These are phyloP conservation scores for Ceyx melanurus DNA, from an alignment of 2,113 vertebrate species.

Conservation along the genomic window DNA sequence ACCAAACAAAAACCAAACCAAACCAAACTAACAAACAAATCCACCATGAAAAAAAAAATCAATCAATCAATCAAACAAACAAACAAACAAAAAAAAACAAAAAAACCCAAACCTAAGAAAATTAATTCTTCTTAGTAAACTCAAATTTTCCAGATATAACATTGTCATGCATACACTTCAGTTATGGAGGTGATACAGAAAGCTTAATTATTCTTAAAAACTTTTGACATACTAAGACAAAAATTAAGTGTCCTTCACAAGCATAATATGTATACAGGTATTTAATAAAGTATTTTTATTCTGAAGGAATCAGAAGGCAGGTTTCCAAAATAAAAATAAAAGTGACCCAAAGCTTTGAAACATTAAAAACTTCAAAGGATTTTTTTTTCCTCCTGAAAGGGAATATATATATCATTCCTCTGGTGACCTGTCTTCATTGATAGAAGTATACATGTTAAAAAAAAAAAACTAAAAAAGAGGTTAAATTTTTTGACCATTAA, in stretches of 20 bases:
- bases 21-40: too few species aligned
- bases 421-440: neutral
- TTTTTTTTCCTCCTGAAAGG: neutral
- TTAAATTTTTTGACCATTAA: neutral
- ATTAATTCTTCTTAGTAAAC: too few species aligned
- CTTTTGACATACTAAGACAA: neutral
- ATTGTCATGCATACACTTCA: too few species aligned
- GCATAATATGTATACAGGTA: neutral
- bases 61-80: too few species aligned
- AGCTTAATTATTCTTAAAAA: neutral
- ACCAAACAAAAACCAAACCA: neutral
- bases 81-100: too few species aligned
- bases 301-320: neutral
- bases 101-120: too few species aligned
- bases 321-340: neutral
- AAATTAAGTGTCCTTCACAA: neutral
- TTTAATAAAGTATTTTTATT: neutral
- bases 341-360: neutral
- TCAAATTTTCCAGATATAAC: too few species aligned
- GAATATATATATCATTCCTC: neutral
- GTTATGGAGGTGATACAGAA: too few species aligned
- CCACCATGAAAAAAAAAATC: too few species aligned
- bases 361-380: neutral
- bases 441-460: neutral
- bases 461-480: neutral